Conservation (phyloP, 2,888 invertebrate genomes). For the Palloptera scutellata region DNA sequence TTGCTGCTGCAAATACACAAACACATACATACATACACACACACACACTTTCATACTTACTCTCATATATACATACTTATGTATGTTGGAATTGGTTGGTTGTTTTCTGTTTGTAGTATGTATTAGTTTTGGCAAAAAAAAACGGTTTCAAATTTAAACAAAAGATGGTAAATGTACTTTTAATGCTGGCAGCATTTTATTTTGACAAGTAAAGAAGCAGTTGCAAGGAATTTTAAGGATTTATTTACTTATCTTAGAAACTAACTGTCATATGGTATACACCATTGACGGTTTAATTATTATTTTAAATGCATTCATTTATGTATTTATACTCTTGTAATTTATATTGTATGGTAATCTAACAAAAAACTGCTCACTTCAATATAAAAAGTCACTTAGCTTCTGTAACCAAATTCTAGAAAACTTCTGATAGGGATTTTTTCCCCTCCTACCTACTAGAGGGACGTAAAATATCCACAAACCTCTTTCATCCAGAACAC, state of each 20-base stretch:
- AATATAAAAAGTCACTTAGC: too few relatives aligned
- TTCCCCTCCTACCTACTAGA: too few relatives aligned
- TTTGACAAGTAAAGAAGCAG: conserved; percentile 26
- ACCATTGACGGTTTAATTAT: not conserved
- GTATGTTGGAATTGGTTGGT: too few relatives aligned
- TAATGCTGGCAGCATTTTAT: conserved; percentile 31
- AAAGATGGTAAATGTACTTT: conserved; percentile 30
- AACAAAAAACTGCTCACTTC: too few relatives aligned
- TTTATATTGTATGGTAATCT: too few relatives aligned
- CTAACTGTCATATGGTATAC: not conserved
- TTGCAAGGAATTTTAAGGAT: conserved; percentile 14
- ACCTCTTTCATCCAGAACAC: too few relatives aligned
- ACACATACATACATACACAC: conserved; percentile 1
- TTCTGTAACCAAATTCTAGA: too few relatives aligned
- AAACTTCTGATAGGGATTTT: too few relatives aligned
- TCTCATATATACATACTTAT: not conserved
- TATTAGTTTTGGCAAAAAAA: too few relatives aligned
- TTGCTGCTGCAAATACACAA: conserved; percentile 1
- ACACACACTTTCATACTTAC: not conserved
- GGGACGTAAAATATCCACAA: too few relatives aligned
- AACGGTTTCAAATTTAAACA: conserved; percentile 22
- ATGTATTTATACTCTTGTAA: not conserved
- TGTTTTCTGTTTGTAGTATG: too few relatives aligned
- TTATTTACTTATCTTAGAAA: too few relatives aligned
- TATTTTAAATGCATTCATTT: not conserved